Evolutionary conservation across 23 tunicate genomes (phyloP), one percentile per base, ranked within the genome.

Genomic region (Trididemnum miniatum): DNA sequence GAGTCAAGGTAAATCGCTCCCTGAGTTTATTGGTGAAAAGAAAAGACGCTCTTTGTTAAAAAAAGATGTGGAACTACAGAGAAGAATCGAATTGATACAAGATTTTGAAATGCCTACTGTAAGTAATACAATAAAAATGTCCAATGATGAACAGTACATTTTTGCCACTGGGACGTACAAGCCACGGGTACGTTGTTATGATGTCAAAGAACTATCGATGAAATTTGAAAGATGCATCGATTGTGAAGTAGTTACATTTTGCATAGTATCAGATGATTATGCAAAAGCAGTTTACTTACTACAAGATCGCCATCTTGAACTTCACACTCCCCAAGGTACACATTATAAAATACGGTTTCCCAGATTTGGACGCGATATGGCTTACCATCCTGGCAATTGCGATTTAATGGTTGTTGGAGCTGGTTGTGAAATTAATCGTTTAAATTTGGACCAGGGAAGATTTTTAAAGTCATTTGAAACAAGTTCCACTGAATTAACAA

Each of bases 51-150:
- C 86, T 18, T 66, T 92, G 0, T 54, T 79, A 32, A 94, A 94
- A 64, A 89, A 81, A 52, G 95, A 95, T 89, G 95, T 81, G 3
- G 69, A 67, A 4, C 79, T 89, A 18, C 84, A 96, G 36, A 75
- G 94, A 83, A 62, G 99, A 71, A 95, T 95, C 52, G 99, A 95
- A 80, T 88, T 95, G 24, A 95, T 95, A 7, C 99, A 95, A 66
- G 99, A 90, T 73, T 95, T 95, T 73, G 82, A 40, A 71, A 95
- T 95, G 99, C 99, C 99, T 35, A 95, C 96, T 31, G 96, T 90
- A 60, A 90, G 89, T 66, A 82, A 91, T 0, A 71, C 59, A 18
- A 91, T 95, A 12, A 72, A 80, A 38, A 75, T 84, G 84, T 95
- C 96, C 0, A 71, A 54, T 57, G 96, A 95, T 86, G 88, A 90